These are phyloP conservation scores for Thereuonema tuberculata DNA, from an alignment of 1,140 invertebrate genomes.

Conservation along the genomic window DNA sequence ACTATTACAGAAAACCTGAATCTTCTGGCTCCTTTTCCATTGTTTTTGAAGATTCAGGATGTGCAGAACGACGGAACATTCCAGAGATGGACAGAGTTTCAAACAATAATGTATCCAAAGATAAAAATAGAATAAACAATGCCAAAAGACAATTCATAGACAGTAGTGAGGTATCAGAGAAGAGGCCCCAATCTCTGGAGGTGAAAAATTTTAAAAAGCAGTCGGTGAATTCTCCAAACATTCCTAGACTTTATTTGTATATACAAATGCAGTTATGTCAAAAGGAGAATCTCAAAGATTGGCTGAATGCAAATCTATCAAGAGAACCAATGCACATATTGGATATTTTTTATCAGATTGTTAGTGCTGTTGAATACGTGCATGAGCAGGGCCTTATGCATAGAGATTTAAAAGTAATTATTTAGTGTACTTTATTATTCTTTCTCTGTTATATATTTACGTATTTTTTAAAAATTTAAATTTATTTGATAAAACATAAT, in stretches of 20 bases:
- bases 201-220: no score
- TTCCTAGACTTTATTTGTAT: constrained; percentile 61
- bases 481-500: no score
- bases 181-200: no score
- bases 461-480: no score
- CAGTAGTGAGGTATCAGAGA: neutral
- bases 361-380: constrained; percentile 87
- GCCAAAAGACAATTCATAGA: neutral
- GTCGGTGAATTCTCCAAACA: neutral
- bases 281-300: constrained; percentile 76
- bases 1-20: no score
- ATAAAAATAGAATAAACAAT: neutral
- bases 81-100: neutral
- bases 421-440: neutral
- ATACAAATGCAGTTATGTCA: constrained; percentile 96
- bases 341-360: constrained; percentile 80
- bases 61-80: constrained; percentile 9
- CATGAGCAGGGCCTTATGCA: constrained; percentile 84
- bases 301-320: constrained; percentile 43
- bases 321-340: constrained; percentile 40
- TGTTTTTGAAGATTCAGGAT: constrained; percentile 37
- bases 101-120: neutral
- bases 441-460: neutral
- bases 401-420: constrained; percentile 71
- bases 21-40: constrained; percentile 47